Percentiles rank a stretch among this genome's conserved stretches.
Conservation (phyloP, 2,888 invertebrate species). For the Isotomurus palustris region DNA sequence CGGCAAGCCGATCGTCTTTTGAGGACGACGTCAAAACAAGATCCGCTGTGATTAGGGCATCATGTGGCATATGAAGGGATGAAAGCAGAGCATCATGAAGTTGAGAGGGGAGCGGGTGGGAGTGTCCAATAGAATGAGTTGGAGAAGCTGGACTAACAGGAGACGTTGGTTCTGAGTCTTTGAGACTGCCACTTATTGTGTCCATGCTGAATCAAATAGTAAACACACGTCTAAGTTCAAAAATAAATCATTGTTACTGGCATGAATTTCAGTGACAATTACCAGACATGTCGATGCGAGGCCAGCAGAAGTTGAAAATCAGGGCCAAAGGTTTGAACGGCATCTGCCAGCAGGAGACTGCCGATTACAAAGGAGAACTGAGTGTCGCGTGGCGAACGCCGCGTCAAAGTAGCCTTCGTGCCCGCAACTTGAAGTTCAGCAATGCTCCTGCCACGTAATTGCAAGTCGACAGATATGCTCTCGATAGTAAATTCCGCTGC, state of each 20-base stretch:
- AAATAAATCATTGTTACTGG: background rate
- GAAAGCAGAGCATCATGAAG: slow-evolving; percentile 42
- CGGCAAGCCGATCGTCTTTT: slow-evolving; percentile 59
- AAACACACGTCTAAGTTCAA: background rate
- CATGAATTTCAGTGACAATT: slow-evolving; percentile 40
- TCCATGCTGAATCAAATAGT: slow-evolving; percentile 68
- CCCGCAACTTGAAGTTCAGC: slow-evolving; percentile 91
- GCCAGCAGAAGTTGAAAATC: slow-evolving; percentile 93
- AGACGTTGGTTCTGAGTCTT: slow-evolving; percentile 86
- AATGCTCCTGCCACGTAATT: slow-evolving; percentile 79
- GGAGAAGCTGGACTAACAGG: slow-evolving; percentile 78
- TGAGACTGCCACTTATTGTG: slow-evolving; percentile 84
- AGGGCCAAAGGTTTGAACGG: slow-evolving; percentile 88
- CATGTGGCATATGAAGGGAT: slow-evolving; percentile 47
- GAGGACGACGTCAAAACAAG: slow-evolving; percentile 67
- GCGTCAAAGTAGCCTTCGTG: slow-evolving; percentile 70
- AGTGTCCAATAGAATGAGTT: slow-evolving; percentile 29
- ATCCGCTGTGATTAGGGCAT: slow-evolving; percentile 64
- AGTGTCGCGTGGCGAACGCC: slow-evolving; percentile 68
- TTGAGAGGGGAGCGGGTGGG: slow-evolving; percentile 30
- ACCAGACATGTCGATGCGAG: slow-evolving; percentile 91
- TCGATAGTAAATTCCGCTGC: slow-evolving; percentile 53
- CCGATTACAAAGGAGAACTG: slow-evolving; percentile 82
- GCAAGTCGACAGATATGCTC: slow-evolving; percentile 57
- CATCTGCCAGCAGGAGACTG: slow-evolving; percentile 86